Percentiles rank a stretch among this genome's conserved stretches.
Evolutionary conservation across 2,888 invertebrate genomes (phyloP).

Genomic region (Melanotus villosus): DNA sequence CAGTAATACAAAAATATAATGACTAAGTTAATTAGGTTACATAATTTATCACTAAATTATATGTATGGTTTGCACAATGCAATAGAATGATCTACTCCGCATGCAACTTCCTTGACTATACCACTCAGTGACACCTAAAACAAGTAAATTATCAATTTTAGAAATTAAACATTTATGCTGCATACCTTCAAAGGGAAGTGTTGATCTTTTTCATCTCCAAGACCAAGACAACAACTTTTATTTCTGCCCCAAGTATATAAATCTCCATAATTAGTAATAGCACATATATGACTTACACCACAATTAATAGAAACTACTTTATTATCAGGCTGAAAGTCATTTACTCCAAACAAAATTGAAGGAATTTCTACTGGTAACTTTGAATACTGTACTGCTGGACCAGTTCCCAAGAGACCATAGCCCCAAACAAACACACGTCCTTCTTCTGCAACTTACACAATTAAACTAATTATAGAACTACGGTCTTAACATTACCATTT

Average conservation of each 20-base stretch:
- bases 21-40: too few relatives aligned
- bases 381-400: conserved; percentile 81
- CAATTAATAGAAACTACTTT: conserved; percentile 77
- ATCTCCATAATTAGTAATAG: conserved; percentile 86
- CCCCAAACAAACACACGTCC: conserved; percentile 96
- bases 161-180: not conserved
- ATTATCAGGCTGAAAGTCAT: conserved; percentile 83
- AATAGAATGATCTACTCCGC: conserved; percentile 90
- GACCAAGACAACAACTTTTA: conserved; percentile 85
- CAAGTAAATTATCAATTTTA: not conserved
- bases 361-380: conserved; percentile 82
- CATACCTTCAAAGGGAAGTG: conserved; percentile 87
- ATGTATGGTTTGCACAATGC: conserved; percentile 83
- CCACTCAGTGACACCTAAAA: conserved; percentile 86
- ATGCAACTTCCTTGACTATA: conserved; percentile 79
- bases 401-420: conserved; percentile 91
- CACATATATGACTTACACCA: conserved; percentile 85
- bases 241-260: conserved; percentile 95
- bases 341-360: conserved; percentile 86
- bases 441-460: conserved; percentile 71
- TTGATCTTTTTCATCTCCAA: conserved; percentile 86
- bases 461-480: conserved; percentile 6
- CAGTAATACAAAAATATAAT: too few relatives aligned
- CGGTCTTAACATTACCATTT: conserved; percentile 82
- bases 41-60: too few relatives aligned